These are phyloP conservation scores for Drosophila athabasca DNA, from an alignment of 1,140 invertebrate species.

Conservation along the genomic window DNA sequence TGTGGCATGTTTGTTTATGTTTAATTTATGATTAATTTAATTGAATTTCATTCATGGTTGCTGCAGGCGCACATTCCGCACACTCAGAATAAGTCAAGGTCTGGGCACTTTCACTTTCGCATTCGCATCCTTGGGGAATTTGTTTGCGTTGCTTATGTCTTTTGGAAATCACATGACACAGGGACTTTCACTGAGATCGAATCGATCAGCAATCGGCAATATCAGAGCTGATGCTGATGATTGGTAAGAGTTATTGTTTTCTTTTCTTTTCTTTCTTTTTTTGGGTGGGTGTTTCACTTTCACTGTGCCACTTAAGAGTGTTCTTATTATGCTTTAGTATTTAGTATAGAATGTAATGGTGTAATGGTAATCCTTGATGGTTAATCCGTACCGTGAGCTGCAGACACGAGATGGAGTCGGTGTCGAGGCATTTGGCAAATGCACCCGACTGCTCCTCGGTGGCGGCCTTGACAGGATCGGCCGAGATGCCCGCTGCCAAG, in stretches of 20 bases:
- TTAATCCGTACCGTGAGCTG: slow-evolving; percentile 85
- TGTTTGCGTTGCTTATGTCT: slow-evolving; percentile 6
- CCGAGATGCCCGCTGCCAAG: slow-evolving; percentile 74
- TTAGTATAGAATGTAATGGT: slow-evolving; percentile 22
- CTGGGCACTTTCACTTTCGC: slow-evolving; percentile 61
- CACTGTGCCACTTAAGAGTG: slow-evolving; percentile 46
- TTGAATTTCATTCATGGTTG: too few species aligned
- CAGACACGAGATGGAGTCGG: slow-evolving; percentile 88
- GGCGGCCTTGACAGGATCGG: slow-evolving; percentile 75
- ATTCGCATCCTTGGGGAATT: slow-evolving; percentile 15
- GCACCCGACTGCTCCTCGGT: slow-evolving; percentile 67
- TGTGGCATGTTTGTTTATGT: too few species aligned
- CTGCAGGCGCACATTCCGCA: too few species aligned
- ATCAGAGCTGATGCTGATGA: slow-evolving; percentile 2
- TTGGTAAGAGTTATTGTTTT: slow-evolving; percentile 11
- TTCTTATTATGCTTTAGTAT: slow-evolving; percentile 35
- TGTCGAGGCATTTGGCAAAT: slow-evolving; percentile 85
- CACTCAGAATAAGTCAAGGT: too few species aligned
- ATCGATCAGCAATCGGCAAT: neutral
- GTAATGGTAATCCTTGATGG: slow-evolving; percentile 59
- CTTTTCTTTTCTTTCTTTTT: slow-evolving; percentile 3
- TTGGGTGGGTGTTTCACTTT: slow-evolving; percentile 55
- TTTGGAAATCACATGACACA: slow-evolving; percentile 20
- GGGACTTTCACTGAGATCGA: slow-evolving; percentile 30
- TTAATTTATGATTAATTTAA: too few species aligned